Base-by-base conservation (phyloP, 2,797 vertebrate species). In the Enteromius argenteus region DNA sequence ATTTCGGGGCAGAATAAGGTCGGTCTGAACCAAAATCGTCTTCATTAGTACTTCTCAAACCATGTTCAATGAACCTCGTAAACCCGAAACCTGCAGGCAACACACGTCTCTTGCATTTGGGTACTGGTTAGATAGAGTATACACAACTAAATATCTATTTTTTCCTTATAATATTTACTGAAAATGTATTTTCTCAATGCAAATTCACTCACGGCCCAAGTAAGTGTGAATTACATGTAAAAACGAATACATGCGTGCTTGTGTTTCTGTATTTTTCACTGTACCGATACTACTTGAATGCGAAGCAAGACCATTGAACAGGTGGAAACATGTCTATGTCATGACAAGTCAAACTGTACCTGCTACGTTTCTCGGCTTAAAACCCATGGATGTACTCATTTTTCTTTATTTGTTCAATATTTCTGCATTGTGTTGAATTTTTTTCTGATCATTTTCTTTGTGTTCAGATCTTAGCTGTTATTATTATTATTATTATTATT, bases 241-340 rank as follows among this genome's bases (percentile, higher is more conserved):
- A 81, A 69, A 32, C 44, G 66, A 56, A 51, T 53, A 53, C 9
- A 53, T 53, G 30, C 68, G 19, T 85, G 49, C 80, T 85, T 85
- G 56, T 85, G 49, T 84, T 87, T 71, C 82, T 91, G 75, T 79
- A 92, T 78, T 87, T 86, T 88, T 94, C 92, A 94, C 94, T 95
- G 94, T 94, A 94, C 91, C 91, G 92, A 94, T 94, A 91, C 90
- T 95, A 96, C 95, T 95, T 96, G 95, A 95, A 95, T 91, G 89
- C 92, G 84, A 84, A 88, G 91, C 91, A 92, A 94, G 92, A 95
- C 93, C 94, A 94, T 95, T 93, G 92, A 93, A 93, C 92, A 91
- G 82, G 92, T 92, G 92, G 91, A 90, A 91, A 93, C 89, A 89
- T 90, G 92, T 94, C 90, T 91, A 91, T 82, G 89, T 75, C 71